Base-by-base conservation (phyloP, 2,888 invertebrate genomes). In the Stomorhina lunata region DNA sequence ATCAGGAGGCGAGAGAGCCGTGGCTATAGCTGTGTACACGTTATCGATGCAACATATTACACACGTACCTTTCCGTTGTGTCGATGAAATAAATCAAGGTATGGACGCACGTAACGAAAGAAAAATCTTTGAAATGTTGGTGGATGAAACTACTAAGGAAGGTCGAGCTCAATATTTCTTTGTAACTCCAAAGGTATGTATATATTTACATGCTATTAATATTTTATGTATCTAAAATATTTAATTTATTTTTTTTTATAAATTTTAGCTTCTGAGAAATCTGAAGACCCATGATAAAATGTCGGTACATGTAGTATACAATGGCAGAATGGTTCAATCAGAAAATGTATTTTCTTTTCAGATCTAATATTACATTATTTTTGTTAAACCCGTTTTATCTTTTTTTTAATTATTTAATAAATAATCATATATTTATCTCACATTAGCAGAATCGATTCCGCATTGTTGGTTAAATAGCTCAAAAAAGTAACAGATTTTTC, bases 1-100 rank as follows among this genome's bases (percentile, higher is more conserved):
- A 92, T 98, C 98, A 84, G 99, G 99, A 2, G 99, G 99, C 0
- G 99, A 99, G 92, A 92, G 98, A 37, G 97, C 98, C 1, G 95
- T 99, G 0, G 94, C 97, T 2, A 99, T 99, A 1, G 98, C 99
- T 1, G 92, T 97, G 4, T 99, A 96, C 89, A 95, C 99, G 89
- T 92, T 99, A 90, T 94, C 99, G 0, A 92, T 99, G 75, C 99
- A 99, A 91, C 95, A 96, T 86, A 92, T 98, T 40, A 95, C 97
- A 0, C 94, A 94, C 25, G 98, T 97, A 43, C 99, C 99, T 0
- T 99, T 99, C 94, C 95, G 94, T 86, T 95, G 95, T 86, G 95
- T 95, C 0, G 95, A 95, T 87, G 95, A 95, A 89, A 94, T 95
- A 59, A 95, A 95, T 88, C 93, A 97, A 93, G 97, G 97, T 15